Conservation (phyloP, 2,888 invertebrate genomes). For the Dilophus febrilis region DNA sequence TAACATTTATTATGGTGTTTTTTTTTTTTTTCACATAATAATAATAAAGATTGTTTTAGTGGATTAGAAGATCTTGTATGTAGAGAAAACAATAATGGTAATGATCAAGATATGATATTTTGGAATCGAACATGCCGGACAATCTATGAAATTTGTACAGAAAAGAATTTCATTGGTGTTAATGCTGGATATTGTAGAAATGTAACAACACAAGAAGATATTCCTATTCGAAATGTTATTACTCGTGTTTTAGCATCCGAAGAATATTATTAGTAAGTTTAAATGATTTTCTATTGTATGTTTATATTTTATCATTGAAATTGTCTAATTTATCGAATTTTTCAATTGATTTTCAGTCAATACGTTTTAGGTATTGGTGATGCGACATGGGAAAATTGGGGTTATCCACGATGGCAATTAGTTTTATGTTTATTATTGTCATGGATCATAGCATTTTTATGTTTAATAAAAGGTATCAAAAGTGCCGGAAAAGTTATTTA, state of each 20-base stretch:
- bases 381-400: conserved; percentile 57
- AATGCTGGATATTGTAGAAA: conserved; percentile 34
- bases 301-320: background rate
- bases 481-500: conserved; percentile 76
- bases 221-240: conserved; percentile 36
- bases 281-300: background rate
- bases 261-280: conserved; percentile 47
- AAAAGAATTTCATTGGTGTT: conserved; percentile 25
- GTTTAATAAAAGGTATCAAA: conserved; percentile 76
- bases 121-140: conserved; percentile 34
- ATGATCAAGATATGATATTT: conserved; percentile 31
- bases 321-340: too few relatives aligned
- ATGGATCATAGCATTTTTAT: conserved; percentile 74
- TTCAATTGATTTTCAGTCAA: conserved; percentile 35
- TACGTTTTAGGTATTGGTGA: conserved; percentile 58
- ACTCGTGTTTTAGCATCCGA: conserved; percentile 42
- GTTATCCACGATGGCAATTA: conserved; percentile 63
- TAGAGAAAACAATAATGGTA: conserved; percentile 26
- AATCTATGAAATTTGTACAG: conserved; percentile 34
- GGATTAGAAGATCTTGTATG: conserved; percentile 41
- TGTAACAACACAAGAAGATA: conserved; percentile 15
- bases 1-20: too few relatives aligned
- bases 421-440: conserved; percentile 57
- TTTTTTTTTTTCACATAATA: too few relatives aligned
- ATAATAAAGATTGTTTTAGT: conserved; percentile 43